These are phyloP conservation scores for Diglossa cyanea DNA, from an alignment of 2,797 vertebrate genomes.

Conservation along the genomic window DNA sequence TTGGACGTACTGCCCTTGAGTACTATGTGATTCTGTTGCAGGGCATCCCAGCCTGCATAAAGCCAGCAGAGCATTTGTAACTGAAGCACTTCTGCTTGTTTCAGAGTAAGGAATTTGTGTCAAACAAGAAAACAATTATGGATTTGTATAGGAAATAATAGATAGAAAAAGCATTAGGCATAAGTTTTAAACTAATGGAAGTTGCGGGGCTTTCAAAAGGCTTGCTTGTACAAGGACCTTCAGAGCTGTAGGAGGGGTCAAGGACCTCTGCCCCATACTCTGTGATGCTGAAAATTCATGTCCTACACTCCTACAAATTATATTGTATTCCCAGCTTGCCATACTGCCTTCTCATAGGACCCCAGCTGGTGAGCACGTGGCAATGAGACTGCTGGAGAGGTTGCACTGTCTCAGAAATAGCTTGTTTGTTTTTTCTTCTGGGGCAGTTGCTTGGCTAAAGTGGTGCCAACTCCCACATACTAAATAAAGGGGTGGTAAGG, in stretches of 20 bases:
- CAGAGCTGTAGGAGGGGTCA: not conserved
- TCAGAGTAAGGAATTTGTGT: not conserved
- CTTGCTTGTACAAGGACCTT: not conserved
- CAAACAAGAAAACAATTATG: not conserved
- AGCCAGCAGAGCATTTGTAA: not conserved
- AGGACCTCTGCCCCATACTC: not conserved
- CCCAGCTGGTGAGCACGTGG: not conserved
- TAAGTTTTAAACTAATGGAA: not conserved
- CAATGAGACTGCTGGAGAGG: not conserved
- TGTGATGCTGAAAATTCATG: not conserved
- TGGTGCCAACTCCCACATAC: fast-evolving
- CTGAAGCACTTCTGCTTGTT: not conserved
- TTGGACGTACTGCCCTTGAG: not conserved
- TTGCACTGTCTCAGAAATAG: not conserved
- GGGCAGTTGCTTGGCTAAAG: not conserved
- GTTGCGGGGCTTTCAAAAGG: not conserved
- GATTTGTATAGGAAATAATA: not conserved
- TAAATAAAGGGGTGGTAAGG: not conserved
- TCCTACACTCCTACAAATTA: not conserved
- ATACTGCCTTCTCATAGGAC: not conserved
- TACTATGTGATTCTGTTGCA: not conserved
- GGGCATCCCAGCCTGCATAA: not conserved
- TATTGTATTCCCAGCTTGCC: not conserved
- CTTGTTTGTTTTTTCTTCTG: not conserved
- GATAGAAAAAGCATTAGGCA: not conserved